Evolutionary conservation across 1,140 invertebrate genomes (phyloP).

Genomic region (Cydia pomonella): DNA sequence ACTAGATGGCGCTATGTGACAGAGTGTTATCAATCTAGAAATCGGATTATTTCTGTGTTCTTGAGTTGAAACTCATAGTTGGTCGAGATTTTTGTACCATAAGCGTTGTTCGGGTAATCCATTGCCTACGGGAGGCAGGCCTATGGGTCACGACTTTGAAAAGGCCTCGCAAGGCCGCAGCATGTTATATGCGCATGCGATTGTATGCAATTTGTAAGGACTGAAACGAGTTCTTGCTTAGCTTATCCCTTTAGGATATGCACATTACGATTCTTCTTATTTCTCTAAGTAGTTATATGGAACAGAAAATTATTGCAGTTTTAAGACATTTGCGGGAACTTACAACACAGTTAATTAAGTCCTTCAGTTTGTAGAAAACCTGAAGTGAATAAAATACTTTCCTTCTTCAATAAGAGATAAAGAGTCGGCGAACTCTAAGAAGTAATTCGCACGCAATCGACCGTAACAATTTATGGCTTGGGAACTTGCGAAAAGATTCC

Average conservation of each 20-base stretch:
- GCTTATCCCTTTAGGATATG: background rate
- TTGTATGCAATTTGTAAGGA: slow-evolving; percentile 28
- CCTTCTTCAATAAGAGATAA: slow-evolving; percentile 46
- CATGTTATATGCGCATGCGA: slow-evolving; percentile 38
- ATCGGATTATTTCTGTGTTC: background rate
- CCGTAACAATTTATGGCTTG: slow-evolving; percentile 49
- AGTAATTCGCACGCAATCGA: slow-evolving; percentile 53
- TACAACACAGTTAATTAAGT: background rate
- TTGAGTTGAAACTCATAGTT: background rate
- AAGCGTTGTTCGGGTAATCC: slow-evolving; percentile 11
- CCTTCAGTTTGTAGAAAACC: background rate
- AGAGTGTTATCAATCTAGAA: background rate
- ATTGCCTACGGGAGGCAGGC: slow-evolving; percentile 48
- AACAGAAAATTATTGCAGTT: slow-evolving; percentile 6
- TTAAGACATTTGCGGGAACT: background rate
- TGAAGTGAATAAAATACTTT: slow-evolving; percentile 37
- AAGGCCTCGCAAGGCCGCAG: slow-evolving; percentile 62
- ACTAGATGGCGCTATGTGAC: too few species aligned
- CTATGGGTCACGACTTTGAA: slow-evolving; percentile 67
- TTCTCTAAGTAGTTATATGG: background rate
- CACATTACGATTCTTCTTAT: background rate
- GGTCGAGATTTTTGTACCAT: background rate
- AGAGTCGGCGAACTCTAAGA: slow-evolving; percentile 45
- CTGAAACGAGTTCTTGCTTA: background rate
- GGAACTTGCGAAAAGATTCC: slow-evolving; percentile 45